phyloP scores from a whole-genome alignment of 1,140 invertebrate genomes.

The Patella vulgata region DNA sequence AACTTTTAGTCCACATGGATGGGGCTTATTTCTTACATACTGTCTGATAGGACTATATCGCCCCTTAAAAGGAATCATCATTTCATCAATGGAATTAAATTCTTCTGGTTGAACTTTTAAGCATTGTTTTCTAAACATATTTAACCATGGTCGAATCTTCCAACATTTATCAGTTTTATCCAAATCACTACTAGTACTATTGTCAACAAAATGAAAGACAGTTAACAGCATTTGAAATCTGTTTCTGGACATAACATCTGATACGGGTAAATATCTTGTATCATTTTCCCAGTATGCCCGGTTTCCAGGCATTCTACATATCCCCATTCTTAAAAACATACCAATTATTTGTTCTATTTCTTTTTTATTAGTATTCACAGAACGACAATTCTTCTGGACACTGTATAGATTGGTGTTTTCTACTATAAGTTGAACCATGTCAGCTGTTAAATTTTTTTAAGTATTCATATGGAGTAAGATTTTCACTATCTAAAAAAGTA shows the following conservation, averaged over 20 bases:
- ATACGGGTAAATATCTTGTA: conserved; percentile 21
- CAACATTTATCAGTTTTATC: conserved; percentile 25
- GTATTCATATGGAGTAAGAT: conserved; percentile 18
- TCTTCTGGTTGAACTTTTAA: conserved; percentile 17
- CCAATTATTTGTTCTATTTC: conserved; percentile 26
- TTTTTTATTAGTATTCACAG: conserved; percentile 14
- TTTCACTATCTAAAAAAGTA: no score
- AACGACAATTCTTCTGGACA: conserved; percentile 13
- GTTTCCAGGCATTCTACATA: conserved; percentile 8
- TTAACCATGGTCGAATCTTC: conserved; percentile 28
- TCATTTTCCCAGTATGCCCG: conserved; percentile 28
- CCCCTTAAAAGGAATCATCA: conserved; percentile 64
- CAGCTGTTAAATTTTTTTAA: conserved; percentile 15
- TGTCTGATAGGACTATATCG: conserved; percentile 39
- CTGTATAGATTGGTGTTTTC: conserved; percentile 11
- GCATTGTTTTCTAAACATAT: conserved; percentile 8
- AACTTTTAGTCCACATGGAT: conserved; percentile 37
- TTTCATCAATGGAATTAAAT: conserved; percentile 29
- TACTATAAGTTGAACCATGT: conserved; percentile 19
- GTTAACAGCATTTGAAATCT: conserved; percentile 16
- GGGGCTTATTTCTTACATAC: conserved; percentile 18
- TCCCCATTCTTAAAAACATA: conserved; percentile 25
- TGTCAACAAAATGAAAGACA: conserved; percentile 30
- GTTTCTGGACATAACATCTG: conserved; percentile 20
- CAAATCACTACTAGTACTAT: conserved; percentile 9